These are phyloP conservation scores for Haemorhous mexicanus DNA, from an alignment of 2,113 vertebrate species.

Conservation along the genomic window DNA sequence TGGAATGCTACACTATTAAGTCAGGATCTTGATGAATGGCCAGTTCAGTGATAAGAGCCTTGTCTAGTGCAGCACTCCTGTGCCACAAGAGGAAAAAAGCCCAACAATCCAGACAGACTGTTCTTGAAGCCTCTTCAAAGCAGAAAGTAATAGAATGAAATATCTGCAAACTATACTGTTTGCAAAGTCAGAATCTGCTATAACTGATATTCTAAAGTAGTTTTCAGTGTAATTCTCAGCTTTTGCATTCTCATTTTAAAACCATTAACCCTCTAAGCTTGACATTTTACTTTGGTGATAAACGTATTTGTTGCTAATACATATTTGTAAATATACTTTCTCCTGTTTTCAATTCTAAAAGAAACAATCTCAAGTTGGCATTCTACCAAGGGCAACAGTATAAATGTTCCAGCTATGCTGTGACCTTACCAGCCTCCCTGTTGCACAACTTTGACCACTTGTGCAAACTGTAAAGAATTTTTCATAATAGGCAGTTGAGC, in stretches of 20 bases:
- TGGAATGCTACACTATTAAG: not conserved
- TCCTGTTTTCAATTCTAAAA: not conserved
- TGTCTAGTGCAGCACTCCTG: not conserved
- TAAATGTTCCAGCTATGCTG: not conserved
- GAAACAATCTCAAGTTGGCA: not conserved
- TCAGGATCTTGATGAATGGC: not conserved
- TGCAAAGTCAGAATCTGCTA: not conserved
- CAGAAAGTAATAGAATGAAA: not conserved
- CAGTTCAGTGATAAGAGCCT: not conserved
- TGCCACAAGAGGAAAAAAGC: not conserved
- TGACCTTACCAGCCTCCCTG: not conserved
- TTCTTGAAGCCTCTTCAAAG: not conserved
- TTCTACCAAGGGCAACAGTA: not conserved
- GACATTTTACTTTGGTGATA: slow-evolving; percentile 6
- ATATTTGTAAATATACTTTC: not conserved
- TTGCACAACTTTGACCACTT: not conserved
- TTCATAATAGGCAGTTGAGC: not conserved
- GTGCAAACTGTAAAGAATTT: not conserved
- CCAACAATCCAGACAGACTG: not conserved
- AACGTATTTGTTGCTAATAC: not conserved
- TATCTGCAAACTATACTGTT: not conserved
- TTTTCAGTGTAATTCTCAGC: not conserved
- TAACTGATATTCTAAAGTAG: not conserved
- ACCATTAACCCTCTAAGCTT: not conserved
- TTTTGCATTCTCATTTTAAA: not conserved